phyloP scores from a whole-genome alignment of 2,113 vertebrate species.

The Egretta garzetta region DNA sequence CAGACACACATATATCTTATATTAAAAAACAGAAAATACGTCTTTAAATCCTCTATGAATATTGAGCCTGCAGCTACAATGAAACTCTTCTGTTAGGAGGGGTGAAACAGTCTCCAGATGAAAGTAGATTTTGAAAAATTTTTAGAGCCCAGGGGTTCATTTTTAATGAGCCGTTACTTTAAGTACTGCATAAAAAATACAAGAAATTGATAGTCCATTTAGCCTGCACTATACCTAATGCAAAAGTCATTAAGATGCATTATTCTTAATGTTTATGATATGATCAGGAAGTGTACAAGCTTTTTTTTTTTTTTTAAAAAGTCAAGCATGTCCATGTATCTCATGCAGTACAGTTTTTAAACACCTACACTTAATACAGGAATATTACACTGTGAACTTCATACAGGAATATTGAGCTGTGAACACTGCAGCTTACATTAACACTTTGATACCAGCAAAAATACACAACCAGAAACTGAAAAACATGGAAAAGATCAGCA shows the following conservation, averaged over 20 bases:
- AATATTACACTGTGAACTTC: background rate
- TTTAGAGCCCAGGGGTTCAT: conserved; percentile 92
- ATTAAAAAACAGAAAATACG: conserved; percentile 52
- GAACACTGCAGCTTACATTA: background rate
- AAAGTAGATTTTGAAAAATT: conserved; percentile 88
- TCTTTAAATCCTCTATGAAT: conserved; percentile 78
- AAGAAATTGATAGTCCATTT: conserved; percentile 99
- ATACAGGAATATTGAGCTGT: background rate
- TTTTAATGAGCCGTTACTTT: conserved; percentile 99
- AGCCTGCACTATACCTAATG: conserved; percentile 93
- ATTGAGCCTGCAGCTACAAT: conserved; percentile 89
- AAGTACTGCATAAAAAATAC: conserved; percentile 99
- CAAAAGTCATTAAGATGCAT: conserved; percentile 96
- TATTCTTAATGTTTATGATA: conserved; percentile 94
- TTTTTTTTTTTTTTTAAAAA: conserved; percentile 38
- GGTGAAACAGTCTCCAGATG: conserved; percentile 91
- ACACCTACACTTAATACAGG: background rate
- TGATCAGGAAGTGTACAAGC: conserved; percentile 90
- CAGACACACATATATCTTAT: background rate
- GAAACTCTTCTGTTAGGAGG: conserved; percentile 85
- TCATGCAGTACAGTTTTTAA: background rate
- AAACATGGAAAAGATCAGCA: background rate
- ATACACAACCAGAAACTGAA: rapidly evolving
- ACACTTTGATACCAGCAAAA: background rate
- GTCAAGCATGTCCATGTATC: conserved; percentile 24